Conservation (phyloP, 1,140 invertebrate species). For the Aporrectodea caliginosa region DNA sequence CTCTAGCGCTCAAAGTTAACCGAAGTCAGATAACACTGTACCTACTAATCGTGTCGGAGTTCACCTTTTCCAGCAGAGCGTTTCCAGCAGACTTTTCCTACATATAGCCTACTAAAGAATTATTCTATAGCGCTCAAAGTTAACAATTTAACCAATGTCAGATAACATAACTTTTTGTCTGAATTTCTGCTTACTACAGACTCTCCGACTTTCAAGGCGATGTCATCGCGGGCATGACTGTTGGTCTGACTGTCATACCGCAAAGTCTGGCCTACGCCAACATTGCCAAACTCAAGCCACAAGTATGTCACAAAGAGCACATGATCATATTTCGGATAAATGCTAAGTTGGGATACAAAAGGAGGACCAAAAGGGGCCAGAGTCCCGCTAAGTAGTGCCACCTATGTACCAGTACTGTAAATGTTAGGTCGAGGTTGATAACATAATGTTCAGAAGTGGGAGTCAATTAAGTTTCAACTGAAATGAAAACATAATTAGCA, state of each 20-base stretch:
- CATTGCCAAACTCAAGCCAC: conserved; percentile 67
- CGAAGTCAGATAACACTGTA: neutral
- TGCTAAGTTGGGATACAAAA: too few species aligned
- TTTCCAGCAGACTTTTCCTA: neutral
- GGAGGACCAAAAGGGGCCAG: too few species aligned
- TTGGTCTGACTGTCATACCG: conserved; percentile 78
- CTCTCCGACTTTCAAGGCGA: conserved; percentile 38
- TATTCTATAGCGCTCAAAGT: neutral
- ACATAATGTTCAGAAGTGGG: too few species aligned
- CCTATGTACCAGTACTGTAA: too few species aligned
- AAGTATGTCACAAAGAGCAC: too few species aligned
- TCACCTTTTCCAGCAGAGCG: neutral
- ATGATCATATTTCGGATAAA: too few species aligned
- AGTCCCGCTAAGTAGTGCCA: too few species aligned
- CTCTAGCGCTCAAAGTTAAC: too few species aligned
- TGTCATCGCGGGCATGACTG: conserved; percentile 72
- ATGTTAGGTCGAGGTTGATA: too few species aligned
- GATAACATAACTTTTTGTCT: neutral
- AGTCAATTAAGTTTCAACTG: too few species aligned
- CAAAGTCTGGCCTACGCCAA: conserved; percentile 79
- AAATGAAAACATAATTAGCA: too few species aligned
- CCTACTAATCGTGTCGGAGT: neutral
- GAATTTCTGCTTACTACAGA: too few species aligned
- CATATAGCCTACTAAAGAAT: neutral
- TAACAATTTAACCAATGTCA: neutral